Conservation (phyloP, 2,113 vertebrate genomes). For the Synodontis membranacea region DNA sequence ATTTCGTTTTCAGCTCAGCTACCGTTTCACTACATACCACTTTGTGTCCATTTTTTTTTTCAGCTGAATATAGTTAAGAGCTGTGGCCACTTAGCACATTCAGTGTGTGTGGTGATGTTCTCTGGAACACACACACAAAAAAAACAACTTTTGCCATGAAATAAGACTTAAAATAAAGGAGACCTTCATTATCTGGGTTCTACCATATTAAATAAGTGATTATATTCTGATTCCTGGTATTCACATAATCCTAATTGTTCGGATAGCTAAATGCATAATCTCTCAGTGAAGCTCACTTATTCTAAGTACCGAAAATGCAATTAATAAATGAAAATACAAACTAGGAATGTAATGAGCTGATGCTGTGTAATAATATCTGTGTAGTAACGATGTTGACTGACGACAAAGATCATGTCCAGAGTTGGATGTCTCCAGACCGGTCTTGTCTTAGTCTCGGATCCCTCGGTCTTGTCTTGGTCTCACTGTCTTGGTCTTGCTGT, state of each 20-base stretch:
- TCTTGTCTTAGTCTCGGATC: no score
- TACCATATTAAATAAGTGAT: background rate
- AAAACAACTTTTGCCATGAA: slow-evolving; percentile 7
- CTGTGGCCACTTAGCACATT: slow-evolving; percentile 47
- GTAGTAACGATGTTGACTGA: background rate
- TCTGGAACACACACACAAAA: background rate
- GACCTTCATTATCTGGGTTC: background rate
- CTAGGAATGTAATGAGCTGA: background rate
- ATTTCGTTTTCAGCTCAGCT: slow-evolving; percentile 43
- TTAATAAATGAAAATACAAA: background rate
- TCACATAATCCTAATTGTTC: background rate
- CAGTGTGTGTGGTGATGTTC: slow-evolving; percentile 14
- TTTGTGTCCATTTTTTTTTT: slow-evolving; percentile 31
- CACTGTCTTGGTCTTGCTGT: no score
- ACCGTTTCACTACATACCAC: slow-evolving; percentile 35
- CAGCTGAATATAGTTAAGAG: slow-evolving; percentile 41
- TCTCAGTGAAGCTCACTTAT: background rate
- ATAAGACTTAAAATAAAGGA: background rate
- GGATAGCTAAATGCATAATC: background rate
- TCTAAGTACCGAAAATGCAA: background rate
- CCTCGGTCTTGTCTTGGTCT: no score
- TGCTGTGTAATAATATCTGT: background rate
- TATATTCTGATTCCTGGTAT: background rate
- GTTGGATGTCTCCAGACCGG: no score
- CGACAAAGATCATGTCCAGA: no score